These are phyloP conservation scores for Epizoanthus fatuus DNA, from an alignment of 92 coral and sea anemone genomes.

Conservation along the genomic window DNA sequence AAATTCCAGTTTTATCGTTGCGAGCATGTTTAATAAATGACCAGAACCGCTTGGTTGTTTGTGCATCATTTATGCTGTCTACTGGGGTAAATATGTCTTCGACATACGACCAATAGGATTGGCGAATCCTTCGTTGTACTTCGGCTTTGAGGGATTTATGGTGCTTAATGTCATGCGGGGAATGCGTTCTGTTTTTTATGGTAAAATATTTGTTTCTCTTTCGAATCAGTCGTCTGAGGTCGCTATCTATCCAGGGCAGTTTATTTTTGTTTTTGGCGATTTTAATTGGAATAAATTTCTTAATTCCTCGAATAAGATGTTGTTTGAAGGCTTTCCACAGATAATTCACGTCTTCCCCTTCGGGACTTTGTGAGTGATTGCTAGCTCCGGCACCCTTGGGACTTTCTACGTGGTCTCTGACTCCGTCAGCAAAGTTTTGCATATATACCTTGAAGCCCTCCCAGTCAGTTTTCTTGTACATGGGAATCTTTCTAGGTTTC, in stretches of 20 bases:
- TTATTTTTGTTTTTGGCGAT: slow-evolving; percentile 10
- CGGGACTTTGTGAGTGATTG: background rate
- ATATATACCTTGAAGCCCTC: slow-evolving; percentile 37
- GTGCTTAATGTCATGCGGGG: background rate
- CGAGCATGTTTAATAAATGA: no score
- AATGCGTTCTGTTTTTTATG: slow-evolving; percentile 15
- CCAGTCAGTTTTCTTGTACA: slow-evolving; percentile 44
- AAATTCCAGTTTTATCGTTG: no score
- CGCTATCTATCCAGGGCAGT: slow-evolving; percentile 23
- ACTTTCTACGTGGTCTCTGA: no score
- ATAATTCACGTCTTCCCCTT: slow-evolving; percentile 8
- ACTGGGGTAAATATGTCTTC: background rate
- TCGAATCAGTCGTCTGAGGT: slow-evolving; percentile 39
- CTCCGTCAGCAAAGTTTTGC: background rate
- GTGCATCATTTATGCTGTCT: background rate
- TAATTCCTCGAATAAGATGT: slow-evolving; percentile 3
- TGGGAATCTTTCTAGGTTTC: slow-evolving; percentile 34
- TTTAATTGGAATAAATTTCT: slow-evolving; percentile 35
- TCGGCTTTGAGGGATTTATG: slow-evolving; percentile 35
- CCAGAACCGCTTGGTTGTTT: no score
- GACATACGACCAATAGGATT: slow-evolving; percentile 30
- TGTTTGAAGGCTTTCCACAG: slow-evolving; percentile 1
- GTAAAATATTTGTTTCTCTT: slow-evolving; percentile 30
- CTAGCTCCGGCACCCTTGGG: no score
- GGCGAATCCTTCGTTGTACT: slow-evolving; percentile 33